Percentiles rank a stretch among this genome's conserved stretches.
Evolutionary conservation across 2,888 invertebrate genomes (phyloP).

Genomic region (Eupithecia exiguata): DNA sequence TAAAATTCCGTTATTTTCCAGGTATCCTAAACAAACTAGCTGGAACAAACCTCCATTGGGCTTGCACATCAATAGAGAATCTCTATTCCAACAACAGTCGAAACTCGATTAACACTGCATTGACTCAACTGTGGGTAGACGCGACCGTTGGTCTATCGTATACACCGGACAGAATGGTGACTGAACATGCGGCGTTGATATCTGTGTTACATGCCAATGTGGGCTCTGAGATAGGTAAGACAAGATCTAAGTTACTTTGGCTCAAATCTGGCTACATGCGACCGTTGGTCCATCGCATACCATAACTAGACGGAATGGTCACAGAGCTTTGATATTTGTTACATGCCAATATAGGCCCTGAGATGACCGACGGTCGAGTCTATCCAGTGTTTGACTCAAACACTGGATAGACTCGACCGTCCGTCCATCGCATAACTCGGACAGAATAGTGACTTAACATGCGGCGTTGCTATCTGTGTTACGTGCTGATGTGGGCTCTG

Average conservation of each 20-base stretch:
- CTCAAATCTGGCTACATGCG: background rate
- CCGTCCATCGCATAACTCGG: too few relatives aligned
- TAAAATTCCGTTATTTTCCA: constrained; percentile 47
- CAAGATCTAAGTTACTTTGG: background rate
- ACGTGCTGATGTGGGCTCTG: too few relatives aligned
- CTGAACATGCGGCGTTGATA: constrained; percentile 93
- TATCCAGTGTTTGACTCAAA: too few relatives aligned
- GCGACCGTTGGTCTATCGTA: constrained; percentile 85
- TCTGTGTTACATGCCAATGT: constrained; percentile 94
- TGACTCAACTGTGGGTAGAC: constrained; percentile 88
- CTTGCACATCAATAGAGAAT: constrained; percentile 90
- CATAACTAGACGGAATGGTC: constrained; percentile 89
- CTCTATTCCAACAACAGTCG: constrained; percentile 91
- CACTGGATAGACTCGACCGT: too few relatives aligned
- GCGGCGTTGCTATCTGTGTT: too few relatives aligned
- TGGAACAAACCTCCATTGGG: constrained; percentile 94
- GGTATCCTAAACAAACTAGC: constrained; percentile 92
- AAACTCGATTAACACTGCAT: constrained; percentile 91
- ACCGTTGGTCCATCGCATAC: background rate
- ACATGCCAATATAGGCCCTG: constrained; percentile 95
- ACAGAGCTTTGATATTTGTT: constrained; percentile 93
- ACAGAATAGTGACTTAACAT: too few relatives aligned
- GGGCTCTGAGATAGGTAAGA: constrained; percentile 93
- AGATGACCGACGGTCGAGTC: too few relatives aligned
- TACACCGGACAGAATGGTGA: constrained; percentile 89